These are phyloP conservation scores for Potamilus streckersoni DNA, from an alignment of 1,140 invertebrate species.

Conservation along the genomic window DNA sequence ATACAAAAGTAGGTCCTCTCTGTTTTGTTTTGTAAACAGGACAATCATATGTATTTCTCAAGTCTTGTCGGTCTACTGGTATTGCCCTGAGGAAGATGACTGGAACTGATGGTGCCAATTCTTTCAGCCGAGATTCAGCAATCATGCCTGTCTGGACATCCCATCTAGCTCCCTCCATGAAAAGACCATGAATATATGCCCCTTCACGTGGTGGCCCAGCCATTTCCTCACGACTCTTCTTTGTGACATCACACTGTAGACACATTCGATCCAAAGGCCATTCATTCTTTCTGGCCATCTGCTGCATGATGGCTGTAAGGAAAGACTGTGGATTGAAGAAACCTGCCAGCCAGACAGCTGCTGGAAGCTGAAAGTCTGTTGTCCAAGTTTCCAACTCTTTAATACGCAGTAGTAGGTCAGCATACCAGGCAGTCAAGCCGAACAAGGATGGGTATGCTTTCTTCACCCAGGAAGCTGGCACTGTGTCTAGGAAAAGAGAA, in stretches of 20 bases:
- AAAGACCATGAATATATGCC: constrained; percentile 89
- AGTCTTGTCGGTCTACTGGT: constrained; percentile 91
- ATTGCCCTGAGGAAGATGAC: constrained; percentile 87
- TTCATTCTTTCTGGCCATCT: constrained; percentile 89
- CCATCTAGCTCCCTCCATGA: constrained; percentile 95
- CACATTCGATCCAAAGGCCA: constrained; percentile 95
- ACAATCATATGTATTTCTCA: constrained; percentile 92
- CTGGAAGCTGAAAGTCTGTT: constrained; percentile 90
- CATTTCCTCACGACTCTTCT: constrained; percentile 93
- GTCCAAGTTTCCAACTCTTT: constrained; percentile 93
- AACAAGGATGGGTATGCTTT: constrained; percentile 90
- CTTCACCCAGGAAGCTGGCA: constrained; percentile 86
- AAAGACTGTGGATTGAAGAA: constrained; percentile 97
- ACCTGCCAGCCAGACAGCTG: constrained; percentile 91
- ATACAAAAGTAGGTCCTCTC: constrained; percentile 90
- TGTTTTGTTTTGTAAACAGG: constrained; percentile 90
- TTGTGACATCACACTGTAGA: constrained; percentile 93
- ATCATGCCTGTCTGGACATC: constrained; percentile 88
- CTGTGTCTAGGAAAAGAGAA: constrained; percentile 89
- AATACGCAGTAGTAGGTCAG: constrained; percentile 84
- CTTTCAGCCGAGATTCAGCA: constrained; percentile 87
- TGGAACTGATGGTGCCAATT: constrained; percentile 89
- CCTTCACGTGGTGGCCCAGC: constrained; percentile 83
- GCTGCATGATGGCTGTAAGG: constrained; percentile 95
- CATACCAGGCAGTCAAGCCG: constrained; percentile 89